Conservation (phyloP, 2,113 vertebrate species). For the Sciurus niger region DNA sequence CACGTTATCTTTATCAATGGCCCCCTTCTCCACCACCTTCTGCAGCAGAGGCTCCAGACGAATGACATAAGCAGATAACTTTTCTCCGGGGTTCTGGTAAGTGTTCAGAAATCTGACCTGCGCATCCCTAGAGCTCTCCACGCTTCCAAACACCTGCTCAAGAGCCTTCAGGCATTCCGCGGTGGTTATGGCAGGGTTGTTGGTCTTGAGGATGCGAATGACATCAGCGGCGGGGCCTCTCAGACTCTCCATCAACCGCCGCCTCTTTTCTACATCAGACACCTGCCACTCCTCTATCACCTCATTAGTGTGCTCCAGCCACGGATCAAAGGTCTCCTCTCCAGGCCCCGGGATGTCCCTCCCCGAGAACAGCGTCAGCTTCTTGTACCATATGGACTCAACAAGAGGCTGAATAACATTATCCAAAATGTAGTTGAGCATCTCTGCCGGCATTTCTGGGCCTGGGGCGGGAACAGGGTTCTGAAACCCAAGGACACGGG, state of each 20-base stretch:
- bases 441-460: conserved; percentile 76
- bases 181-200: conserved; percentile 75
- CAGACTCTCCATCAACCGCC: conserved; percentile 81
- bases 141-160: conserved; percentile 80
- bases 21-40: conserved; percentile 80
- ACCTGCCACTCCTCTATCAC: conserved; percentile 80
- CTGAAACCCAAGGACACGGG: conserved; percentile 80
- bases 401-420: conserved; percentile 80
- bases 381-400: conserved; percentile 82
- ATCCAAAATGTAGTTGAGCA: conserved; percentile 76
- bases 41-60: conserved; percentile 82
- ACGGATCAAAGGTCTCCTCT: conserved; percentile 80
- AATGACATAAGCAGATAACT: conserved; percentile 80
- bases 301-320: conserved; percentile 79
- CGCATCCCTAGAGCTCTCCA: conserved; percentile 77
- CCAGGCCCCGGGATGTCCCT: conserved; percentile 75
- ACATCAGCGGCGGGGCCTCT: conserved; percentile 76
- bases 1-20: conserved; percentile 83
- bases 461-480: conserved; percentile 39
- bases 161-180: conserved; percentile 78
- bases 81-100: conserved; percentile 82
- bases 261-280: conserved; percentile 78
- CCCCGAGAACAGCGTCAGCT: conserved; percentile 80
- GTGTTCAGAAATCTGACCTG: conserved; percentile 83
- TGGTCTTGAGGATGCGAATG: conserved; percentile 80